Evolutionary conservation across 2,797 vertebrate species (phyloP).

Genomic region (Pseudochromis fuscus): DNA sequence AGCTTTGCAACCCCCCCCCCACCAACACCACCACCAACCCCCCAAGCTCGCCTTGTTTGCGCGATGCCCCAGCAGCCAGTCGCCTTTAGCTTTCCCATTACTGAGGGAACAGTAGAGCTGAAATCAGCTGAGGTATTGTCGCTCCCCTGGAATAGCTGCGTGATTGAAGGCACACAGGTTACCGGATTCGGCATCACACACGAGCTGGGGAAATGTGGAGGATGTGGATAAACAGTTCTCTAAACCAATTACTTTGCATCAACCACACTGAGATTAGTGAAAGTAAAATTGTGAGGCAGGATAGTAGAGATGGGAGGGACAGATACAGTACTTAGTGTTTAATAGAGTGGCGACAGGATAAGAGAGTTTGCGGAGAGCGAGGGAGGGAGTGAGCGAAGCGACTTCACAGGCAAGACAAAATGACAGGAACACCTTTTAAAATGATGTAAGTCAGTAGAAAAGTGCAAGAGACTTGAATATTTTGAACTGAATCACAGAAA

Average conservation of each 20-base stretch:
- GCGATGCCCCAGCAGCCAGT: slow-evolving; percentile 59
- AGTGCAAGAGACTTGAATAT: background rate
- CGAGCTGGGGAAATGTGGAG: slow-evolving; percentile 53
- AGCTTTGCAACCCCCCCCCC: slow-evolving; percentile 56
- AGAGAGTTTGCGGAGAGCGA: slow-evolving; percentile 10
- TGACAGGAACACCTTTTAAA: slow-evolving; percentile 5
- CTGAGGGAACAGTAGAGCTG: slow-evolving; percentile 52
- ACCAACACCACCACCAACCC: too few species aligned
- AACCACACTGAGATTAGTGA: slow-evolving; percentile 67
- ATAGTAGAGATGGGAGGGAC: slow-evolving; percentile 43
- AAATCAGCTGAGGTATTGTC: slow-evolving; percentile 76
- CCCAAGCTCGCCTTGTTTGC: slow-evolving; percentile 64
- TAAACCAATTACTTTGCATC: slow-evolving; percentile 75
- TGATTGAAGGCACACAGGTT: slow-evolving; percentile 76
- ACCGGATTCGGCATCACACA: slow-evolving; percentile 38
- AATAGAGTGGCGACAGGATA: slow-evolving; percentile 25
- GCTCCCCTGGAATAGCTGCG: slow-evolving; percentile 51
- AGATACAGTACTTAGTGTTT: slow-evolving; percentile 32
- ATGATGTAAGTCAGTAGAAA: slow-evolving; percentile 21
- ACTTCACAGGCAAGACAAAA: background rate
- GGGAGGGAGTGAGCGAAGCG: background rate
- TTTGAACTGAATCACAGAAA: background rate
- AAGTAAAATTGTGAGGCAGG: slow-evolving; percentile 42
- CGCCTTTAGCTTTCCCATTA: slow-evolving; percentile 71
- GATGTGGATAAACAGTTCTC: slow-evolving; percentile 73